phyloP scores from a whole-genome alignment of 2,797 vertebrate species.

The Myripristis jacobus region DNA sequence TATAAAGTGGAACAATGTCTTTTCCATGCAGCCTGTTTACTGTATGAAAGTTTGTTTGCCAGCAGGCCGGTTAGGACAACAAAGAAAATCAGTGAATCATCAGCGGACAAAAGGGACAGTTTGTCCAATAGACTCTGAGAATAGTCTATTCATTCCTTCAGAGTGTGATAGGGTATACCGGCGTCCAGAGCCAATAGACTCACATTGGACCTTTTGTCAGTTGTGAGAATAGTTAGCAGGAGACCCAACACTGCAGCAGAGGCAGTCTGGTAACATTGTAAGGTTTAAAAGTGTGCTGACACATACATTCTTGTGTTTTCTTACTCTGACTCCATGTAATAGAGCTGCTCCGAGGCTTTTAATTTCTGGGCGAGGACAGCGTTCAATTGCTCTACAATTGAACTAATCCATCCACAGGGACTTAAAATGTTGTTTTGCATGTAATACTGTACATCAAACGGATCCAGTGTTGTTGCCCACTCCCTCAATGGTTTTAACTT shows the following conservation, averaged over 20 bases:
- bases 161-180: constrained; percentile 43
- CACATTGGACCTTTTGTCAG: constrained; percentile 40
- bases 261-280: constrained; percentile 5
- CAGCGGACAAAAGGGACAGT: constrained; percentile 60
- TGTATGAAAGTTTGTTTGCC: constrained; percentile 38
- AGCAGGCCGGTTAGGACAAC: constrained; percentile 53
- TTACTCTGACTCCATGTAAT: constrained; percentile 18
- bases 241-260: constrained; percentile 26
- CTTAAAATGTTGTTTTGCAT: constrained; percentile 53
- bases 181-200: constrained; percentile 54
- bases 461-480: constrained; percentile 23
- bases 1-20: background rate
- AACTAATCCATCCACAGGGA: constrained; percentile 42
- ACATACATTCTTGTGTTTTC: constrained; percentile 20
- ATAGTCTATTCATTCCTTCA: constrained; percentile 57
- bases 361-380: constrained; percentile 31
- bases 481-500: constrained; percentile 37
- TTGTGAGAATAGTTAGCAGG: constrained; percentile 17
- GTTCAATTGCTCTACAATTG: constrained; percentile 12
- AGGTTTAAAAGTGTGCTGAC: constrained; percentile 29
- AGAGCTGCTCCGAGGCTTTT: constrained; percentile 21
- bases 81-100: constrained; percentile 65
- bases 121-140: constrained; percentile 54
- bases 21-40: constrained; percentile 8
- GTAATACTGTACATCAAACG: constrained; percentile 55